Evolutionary conservation across 37 sponge, comb jelly and placozoan genomes (phyloP).

Genomic region (Aplysina aerophoba): DNA sequence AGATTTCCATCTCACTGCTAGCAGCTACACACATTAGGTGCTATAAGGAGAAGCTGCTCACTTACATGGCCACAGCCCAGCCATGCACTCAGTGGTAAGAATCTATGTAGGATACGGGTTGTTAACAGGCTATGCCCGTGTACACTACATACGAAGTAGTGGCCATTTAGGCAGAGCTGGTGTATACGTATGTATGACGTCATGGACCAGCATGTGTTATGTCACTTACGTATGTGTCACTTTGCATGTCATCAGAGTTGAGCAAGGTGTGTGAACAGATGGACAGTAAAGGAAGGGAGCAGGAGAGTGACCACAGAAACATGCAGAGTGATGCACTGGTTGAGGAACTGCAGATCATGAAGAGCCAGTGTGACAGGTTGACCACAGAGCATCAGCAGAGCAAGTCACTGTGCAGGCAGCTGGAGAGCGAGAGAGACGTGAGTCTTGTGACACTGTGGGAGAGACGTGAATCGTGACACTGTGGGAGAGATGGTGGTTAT

Average conservation of each 20-base stretch:
- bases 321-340: conserved; percentile 15
- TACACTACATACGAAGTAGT: too few relatives aligned
- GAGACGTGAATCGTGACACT: not conserved
- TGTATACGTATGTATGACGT: too few relatives aligned
- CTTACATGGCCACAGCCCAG: too few relatives aligned
- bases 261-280: not conserved
- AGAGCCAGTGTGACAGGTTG: conserved; percentile 55
- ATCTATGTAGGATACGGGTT: too few relatives aligned
- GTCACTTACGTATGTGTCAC: not conserved
- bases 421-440: not conserved
- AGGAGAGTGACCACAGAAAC: not conserved
- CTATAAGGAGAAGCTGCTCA: too few relatives aligned
- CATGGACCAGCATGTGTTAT: not conserved
- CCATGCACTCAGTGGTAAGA: too few relatives aligned
- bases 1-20: too few relatives aligned
- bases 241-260: conserved; percentile 6
- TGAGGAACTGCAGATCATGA: conserved; percentile 67
- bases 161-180: too few relatives aligned
- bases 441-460: not conserved
- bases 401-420: not conserved
- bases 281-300: not conserved
- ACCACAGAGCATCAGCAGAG: not conserved
- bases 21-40: too few relatives aligned
- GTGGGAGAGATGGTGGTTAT: too few relatives aligned
- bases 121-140: too few relatives aligned